Percentiles rank a stretch among this genome's conserved stretches.
Conservation (phyloP, 2,888 invertebrate species). For the Malacosoma neustria region DNA sequence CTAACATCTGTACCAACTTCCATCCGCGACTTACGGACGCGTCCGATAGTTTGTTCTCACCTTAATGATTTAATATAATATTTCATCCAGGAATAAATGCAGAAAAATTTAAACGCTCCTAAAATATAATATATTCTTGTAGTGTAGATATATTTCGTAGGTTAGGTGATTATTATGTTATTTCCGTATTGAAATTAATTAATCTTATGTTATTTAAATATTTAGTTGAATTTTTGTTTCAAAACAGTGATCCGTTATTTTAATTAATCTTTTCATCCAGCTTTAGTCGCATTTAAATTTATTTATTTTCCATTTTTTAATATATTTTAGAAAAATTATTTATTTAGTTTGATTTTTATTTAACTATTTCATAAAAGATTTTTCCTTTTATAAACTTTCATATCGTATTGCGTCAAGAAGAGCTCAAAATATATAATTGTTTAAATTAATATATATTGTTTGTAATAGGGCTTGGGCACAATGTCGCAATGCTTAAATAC, state of each 20-base stretch:
- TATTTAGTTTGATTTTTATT: no score
- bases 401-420: conserved; percentile 15
- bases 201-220: conserved; percentile 17
- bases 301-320: no score
- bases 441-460: conserved; percentile 15
- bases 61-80: no score
- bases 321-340: no score
- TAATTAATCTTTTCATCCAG: no score
- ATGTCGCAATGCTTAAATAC: conserved; percentile 29
- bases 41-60: no score
- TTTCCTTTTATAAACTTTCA: no score
- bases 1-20: no score
- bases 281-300: conserved; percentile 3
- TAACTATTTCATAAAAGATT: no score
- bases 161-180: conserved; percentile 4
- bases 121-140: conserved; percentile 28
- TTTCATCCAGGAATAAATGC: no score
- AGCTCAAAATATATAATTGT: conserved; percentile 19
- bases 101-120: conserved; percentile 6
- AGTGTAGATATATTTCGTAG: conserved; percentile 22
- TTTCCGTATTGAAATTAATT: conserved; percentile 16
- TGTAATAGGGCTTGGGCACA: conserved; percentile 26
- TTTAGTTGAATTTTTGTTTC: conserved; percentile 16
- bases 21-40: no score
- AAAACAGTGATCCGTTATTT: conserved; percentile 9